Evolutionary conservation across 2,113 vertebrate species (phyloP).

Genomic region (Pollachius pollachius): DNA sequence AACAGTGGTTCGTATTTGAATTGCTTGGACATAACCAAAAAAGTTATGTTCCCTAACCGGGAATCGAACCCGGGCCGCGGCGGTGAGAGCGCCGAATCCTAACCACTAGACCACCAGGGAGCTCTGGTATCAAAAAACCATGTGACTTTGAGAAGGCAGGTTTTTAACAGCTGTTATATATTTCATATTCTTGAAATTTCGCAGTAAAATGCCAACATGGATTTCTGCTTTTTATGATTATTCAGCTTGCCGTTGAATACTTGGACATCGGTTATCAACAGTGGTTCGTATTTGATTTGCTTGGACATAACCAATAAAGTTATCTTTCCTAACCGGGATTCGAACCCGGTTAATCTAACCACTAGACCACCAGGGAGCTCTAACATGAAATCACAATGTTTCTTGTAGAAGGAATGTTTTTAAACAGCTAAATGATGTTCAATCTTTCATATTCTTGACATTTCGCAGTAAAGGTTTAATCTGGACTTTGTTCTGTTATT

Average conservation of each 20-base stretch:
- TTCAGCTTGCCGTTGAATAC: too few relatives aligned
- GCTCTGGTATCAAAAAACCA: background rate
- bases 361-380: constrained; percentile 52
- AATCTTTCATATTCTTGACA: too few relatives aligned
- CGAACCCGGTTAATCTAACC: constrained; percentile 64
- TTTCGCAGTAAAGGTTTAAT: too few relatives aligned
- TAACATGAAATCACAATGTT: background rate
- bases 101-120: constrained; percentile 36
- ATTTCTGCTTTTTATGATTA: too few relatives aligned
- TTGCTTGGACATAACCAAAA: constrained; percentile 29
- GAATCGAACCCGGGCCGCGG: constrained; percentile 58
- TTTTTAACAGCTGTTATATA: too few relatives aligned
- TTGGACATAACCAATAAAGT: background rate
- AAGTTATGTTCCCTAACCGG: constrained; percentile 25
- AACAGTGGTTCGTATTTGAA: too few relatives aligned
- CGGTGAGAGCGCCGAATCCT: constrained; percentile 40
- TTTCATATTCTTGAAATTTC: too few relatives aligned
- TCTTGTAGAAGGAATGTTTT: too few relatives aligned
- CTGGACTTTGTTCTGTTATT: too few relatives aligned
- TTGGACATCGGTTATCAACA: background rate
- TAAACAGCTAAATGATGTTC: too few relatives aligned
- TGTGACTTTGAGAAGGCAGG: background rate
- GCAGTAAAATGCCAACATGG: too few relatives aligned
- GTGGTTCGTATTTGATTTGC: background rate
- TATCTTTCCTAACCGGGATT: constrained; percentile 57